These are phyloP conservation scores for Gymnothorax reevesii DNA, from an alignment of 2,797 vertebrate genomes.

Conservation along the genomic window DNA sequence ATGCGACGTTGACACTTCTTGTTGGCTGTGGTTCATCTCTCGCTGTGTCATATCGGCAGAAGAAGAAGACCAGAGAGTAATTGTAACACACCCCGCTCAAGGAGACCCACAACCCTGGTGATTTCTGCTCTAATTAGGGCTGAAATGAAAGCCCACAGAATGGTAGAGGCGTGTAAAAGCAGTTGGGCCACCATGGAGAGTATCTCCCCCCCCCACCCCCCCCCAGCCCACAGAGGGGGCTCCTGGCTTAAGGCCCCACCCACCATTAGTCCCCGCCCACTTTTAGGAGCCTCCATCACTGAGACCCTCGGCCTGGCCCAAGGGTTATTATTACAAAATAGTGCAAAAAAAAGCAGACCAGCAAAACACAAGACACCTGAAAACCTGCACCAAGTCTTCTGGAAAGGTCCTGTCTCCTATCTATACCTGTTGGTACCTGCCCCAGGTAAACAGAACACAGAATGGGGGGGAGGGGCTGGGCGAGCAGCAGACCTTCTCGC, in stretches of 20 bases:
- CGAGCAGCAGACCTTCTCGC: slow-evolving; percentile 71
- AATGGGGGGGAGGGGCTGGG: slow-evolving; percentile 70
- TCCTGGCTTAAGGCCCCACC: neutral
- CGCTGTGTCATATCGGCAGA: slow-evolving; percentile 41
- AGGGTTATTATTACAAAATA: slow-evolving; percentile 49
- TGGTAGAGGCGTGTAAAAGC: too few species aligned
- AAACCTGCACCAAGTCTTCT: slow-evolving; percentile 81
- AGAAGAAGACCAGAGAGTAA: slow-evolving; percentile 32
- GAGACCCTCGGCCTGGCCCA: slow-evolving; percentile 55
- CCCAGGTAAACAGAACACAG: slow-evolving; percentile 79
- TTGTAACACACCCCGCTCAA: neutral
- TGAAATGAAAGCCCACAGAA: too few species aligned
- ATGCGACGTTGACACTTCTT: slow-evolving; percentile 41
- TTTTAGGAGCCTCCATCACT: slow-evolving; percentile 48
- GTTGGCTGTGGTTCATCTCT: slow-evolving; percentile 34
- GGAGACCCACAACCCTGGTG: neutral
- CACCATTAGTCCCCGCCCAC: slow-evolving; percentile 47
- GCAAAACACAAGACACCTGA: slow-evolving; percentile 78
- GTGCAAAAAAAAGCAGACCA: slow-evolving; percentile 31
- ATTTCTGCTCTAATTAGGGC: too few species aligned
- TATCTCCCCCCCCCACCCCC: too few species aligned
- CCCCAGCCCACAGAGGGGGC: neutral
- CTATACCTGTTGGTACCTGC: slow-evolving; percentile 93
- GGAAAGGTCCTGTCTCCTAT: slow-evolving; percentile 63
- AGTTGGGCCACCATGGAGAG: too few species aligned